Evolutionary conservation across 1,140 invertebrate species (phyloP), one percentile per base, ranked within the genome.

Genomic region (Agraylea sexmaculata): DNA sequence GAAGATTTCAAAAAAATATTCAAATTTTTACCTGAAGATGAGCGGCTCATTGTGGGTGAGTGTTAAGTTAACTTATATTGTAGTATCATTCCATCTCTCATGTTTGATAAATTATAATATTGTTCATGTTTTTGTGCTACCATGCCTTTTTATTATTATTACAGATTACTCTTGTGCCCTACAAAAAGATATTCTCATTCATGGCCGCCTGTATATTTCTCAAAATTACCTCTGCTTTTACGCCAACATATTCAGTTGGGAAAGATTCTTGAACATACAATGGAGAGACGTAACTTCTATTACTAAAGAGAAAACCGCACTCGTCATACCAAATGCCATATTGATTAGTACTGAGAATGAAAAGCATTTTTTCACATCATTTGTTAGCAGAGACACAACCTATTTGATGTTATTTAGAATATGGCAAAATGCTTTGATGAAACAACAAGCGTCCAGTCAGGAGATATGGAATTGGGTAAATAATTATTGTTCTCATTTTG

Each of bases 81-180:
- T 17, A 8, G 8, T 12, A 7, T 7, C 12, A 18, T 15, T 34
- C 12, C 19, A 16, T 19, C 7, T 30, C 16, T 34, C 10, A 34
- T 34, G 7, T 17, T 7, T 34, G 19, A 17, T 16, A 4, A 17
- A 34, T 17, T 8, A 4, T 17, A 19, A 34, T 12, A 10, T 31
- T 31, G 15, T 31, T 8, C n/a, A 7, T 25, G 23, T 25, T 25
- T 7, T 25, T 25, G n/a, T n/a, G n/a, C n/a, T n/a, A n/a, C n/a
- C n/a, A n/a, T n/a, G n/a, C n/a, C n/a, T 30, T 3, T 30, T 4
- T 3, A 30, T 30, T 30, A 30, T 30, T 30, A n/a, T 27, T 69
- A 28, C 64, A 93, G 89, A 94, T 72, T 94, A 95, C 66, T 93
- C 90, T 8, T 95, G 90, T 68, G 90, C 90, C n/a, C 65, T 94